phyloP scores from a whole-genome alignment of 2,797 vertebrate genomes.

The Microctenopoma steveboyesi region DNA sequence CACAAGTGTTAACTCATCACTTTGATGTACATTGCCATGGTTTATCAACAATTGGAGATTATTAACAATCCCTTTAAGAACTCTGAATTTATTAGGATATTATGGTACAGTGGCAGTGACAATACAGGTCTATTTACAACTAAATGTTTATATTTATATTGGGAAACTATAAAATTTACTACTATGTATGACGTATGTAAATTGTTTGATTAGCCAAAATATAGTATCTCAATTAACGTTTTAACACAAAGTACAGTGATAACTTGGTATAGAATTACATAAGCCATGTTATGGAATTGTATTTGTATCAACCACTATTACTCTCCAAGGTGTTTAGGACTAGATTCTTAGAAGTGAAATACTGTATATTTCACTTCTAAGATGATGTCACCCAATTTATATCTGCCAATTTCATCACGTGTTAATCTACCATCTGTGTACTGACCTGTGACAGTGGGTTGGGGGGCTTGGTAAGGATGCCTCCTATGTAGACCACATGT shows the following conservation, averaged over 20 bases:
- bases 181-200: conserved; percentile 1
- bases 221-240: neutral
- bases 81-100: no score
- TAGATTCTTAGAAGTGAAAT: neutral
- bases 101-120: no score
- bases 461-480: conserved; percentile 94
- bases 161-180: no score
- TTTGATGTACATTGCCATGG: no score
- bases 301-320: neutral
- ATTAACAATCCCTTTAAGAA: no score
- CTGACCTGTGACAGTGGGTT: conserved; percentile 94
- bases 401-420: neutral
- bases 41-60: no score
- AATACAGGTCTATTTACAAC: no score
- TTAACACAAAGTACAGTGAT: neutral
- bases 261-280: neutral
- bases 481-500: conserved; percentile 97
- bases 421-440: conserved; percentile 40
- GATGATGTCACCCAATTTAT: no score
- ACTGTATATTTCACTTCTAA: neutral
- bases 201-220: neutral
- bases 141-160: no score
- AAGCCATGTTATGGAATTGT: neutral
- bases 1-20: neutral
- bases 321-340: neutral